phyloP scores from a whole-genome alignment of 2,113 vertebrate genomes.

The Thunnus thynnus region DNA sequence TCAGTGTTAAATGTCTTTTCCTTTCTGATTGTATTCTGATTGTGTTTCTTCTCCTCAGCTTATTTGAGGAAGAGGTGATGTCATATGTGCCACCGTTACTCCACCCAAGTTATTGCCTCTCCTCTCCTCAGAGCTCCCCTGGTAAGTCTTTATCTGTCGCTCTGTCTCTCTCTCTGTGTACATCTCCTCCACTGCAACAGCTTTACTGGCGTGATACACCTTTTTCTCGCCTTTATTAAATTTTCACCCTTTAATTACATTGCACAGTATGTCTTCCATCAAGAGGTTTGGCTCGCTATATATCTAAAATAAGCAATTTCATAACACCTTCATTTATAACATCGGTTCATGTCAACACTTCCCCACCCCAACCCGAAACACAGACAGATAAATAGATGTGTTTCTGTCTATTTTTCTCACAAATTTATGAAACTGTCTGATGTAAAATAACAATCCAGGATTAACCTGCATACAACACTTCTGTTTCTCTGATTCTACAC shows the following conservation, averaged over 20 bases:
- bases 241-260: slow-evolving; percentile 29
- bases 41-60: slow-evolving; percentile 80
- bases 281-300: not conserved
- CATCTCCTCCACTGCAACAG: not conserved
- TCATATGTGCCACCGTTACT: slow-evolving; percentile 97
- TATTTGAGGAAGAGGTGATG: slow-evolving; percentile 99
- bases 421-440: slow-evolving; percentile 15
- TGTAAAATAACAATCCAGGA: slow-evolving; percentile 49
- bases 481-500: slow-evolving; percentile 2
- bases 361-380: not conserved
- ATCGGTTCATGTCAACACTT: not conserved
- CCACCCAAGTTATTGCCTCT: slow-evolving; percentile 93
- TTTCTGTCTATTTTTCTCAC: slow-evolving; percentile 2
- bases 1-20: not conserved
- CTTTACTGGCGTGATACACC: not conserved
- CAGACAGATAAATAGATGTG: not conserved
- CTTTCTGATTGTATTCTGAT: not conserved
- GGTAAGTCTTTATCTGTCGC: slow-evolving; percentile 82
- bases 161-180: slow-evolving; percentile 16
- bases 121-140: slow-evolving; percentile 98
- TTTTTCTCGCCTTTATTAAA: slow-evolving; percentile 20
- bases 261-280: not conserved
- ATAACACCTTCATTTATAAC: too few relatives aligned
- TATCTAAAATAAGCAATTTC: slow-evolving; percentile 6
- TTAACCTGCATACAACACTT: slow-evolving; percentile 44